phyloP scores from a whole-genome alignment of 2,888 invertebrate species.

The Megastigmus dorsalis region DNA sequence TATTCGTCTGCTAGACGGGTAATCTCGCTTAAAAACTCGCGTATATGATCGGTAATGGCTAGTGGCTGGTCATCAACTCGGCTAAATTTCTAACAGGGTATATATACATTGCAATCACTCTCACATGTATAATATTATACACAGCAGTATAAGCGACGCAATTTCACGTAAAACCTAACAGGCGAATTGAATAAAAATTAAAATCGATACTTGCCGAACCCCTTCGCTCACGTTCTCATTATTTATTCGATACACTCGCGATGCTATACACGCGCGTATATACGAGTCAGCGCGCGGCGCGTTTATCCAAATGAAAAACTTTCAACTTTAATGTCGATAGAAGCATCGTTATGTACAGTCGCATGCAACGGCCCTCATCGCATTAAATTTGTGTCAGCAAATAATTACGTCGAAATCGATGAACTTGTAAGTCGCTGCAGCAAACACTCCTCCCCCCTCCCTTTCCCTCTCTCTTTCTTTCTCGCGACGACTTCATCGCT shows the following conservation, averaged over 20 bases:
- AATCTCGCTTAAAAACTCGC: no score
- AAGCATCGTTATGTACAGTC: no score
- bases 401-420: conserved; percentile 41
- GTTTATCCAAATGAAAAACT: conserved; percentile 38
- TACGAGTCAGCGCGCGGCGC: background rate
- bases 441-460: no score
- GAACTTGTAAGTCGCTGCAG: no score
- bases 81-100: no score
- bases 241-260: conserved; percentile 24
- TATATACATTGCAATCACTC: no score
- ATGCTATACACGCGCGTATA: background rate
- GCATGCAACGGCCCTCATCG: background rate
- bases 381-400: conserved; percentile 20
- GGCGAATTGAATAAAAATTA: conserved; percentile 29
- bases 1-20: no score
- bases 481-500: no score
- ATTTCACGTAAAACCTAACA: conserved; percentile 21
- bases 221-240: background rate
- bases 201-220: background rate
- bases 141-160: background rate
- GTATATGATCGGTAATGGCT: no score
- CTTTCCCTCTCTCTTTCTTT: no score
- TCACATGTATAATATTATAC: no score
- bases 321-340: conserved; percentile 16
- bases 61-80: no score